phyloP scores from a whole-genome alignment of 2,888 invertebrate species.

The Caenorhabditis sp. region DNA sequence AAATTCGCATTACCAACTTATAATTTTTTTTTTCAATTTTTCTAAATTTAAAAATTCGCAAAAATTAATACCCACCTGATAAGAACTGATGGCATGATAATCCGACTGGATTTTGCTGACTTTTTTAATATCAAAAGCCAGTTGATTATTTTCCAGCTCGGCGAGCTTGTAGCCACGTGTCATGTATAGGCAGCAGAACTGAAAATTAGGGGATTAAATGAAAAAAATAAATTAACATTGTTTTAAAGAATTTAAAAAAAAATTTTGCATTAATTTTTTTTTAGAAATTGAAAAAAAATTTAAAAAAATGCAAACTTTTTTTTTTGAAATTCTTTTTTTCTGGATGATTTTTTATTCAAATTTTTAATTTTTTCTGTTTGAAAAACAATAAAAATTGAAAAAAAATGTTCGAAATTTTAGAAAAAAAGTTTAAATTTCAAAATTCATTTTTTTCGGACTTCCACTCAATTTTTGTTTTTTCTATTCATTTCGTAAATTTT shows the following conservation, averaged over 20 bases:
- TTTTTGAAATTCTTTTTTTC: background rate
- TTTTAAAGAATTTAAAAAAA: background rate
- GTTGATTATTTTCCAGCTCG: constrained; percentile 33
- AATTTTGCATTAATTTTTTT: background rate
- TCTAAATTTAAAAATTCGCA: too few relatives aligned
- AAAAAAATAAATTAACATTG: constrained; percentile 21
- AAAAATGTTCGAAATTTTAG: background rate
- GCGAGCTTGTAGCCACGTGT: constrained; percentile 70
- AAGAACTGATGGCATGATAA: constrained; percentile 49
- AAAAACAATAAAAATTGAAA: constrained; percentile 13
- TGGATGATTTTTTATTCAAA: too few relatives aligned
- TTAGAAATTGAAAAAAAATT: background rate
- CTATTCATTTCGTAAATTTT: too few relatives aligned
- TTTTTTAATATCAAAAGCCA: constrained; percentile 59
- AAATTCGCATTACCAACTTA: too few relatives aligned
- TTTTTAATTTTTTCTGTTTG: background rate
- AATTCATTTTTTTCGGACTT: too few relatives aligned
- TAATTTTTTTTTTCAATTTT: background rate
- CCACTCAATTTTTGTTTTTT: too few relatives aligned
- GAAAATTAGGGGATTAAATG: too few relatives aligned
- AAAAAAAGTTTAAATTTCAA: too few relatives aligned
- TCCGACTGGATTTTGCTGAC: constrained; percentile 60
- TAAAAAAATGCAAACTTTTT: background rate
- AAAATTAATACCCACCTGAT: constrained; percentile 67
- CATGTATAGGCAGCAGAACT: constrained; percentile 76